Evolutionary conservation across 2,888 invertebrate species (phyloP), one percentile per base, ranked within the genome.

Genomic region (Oligia latruncula): DNA sequence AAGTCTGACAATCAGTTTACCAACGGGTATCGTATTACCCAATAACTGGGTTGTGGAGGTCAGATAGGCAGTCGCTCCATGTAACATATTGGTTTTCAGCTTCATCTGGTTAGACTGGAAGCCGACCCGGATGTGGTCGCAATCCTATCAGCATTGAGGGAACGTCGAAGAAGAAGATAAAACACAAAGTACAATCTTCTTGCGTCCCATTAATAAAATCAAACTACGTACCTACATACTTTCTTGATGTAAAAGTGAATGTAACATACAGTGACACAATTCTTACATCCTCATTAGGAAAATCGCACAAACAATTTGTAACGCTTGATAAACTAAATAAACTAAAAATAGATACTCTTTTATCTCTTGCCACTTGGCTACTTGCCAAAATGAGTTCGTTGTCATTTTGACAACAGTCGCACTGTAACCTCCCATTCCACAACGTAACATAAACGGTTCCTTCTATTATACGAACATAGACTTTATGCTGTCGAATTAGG

Each of bases 381-480:
- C 8, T 11, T 20, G 82, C 92, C 92, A 92, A 86, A 71, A 62
- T 79, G 89, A 85, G 91, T 90, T 90, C 90, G 89, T 91, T 91
- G 92, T 92, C 92, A 89, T 92, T 92, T 91, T 79, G 81, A 88
- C 83, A 88, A 89, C 89, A 88, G 87, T 87, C 71, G 72, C 46
- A 70, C 74, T 70, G 2, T 60, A 23, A 60, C 4, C 46, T 62
- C 23, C 17, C 2, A 46, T 71, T 60, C 1, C 17, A 72, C 13
- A 77, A 76, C 35, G 68, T 71, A 29, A 62, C 20, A 77, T n/a
- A n/a, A 66, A 72, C 49, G 46, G 15, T 43, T 4, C 29, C 5
- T 9, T 23, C 9, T 35, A 23, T 46, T 17, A 76, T 46, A 52
- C 13, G 4, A 83, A 83, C 35, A 4, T 76, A 66, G 66, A 85